phyloP scores from a whole-genome alignment of 2,888 invertebrate genomes.

The Exocentrus adspersus region DNA sequence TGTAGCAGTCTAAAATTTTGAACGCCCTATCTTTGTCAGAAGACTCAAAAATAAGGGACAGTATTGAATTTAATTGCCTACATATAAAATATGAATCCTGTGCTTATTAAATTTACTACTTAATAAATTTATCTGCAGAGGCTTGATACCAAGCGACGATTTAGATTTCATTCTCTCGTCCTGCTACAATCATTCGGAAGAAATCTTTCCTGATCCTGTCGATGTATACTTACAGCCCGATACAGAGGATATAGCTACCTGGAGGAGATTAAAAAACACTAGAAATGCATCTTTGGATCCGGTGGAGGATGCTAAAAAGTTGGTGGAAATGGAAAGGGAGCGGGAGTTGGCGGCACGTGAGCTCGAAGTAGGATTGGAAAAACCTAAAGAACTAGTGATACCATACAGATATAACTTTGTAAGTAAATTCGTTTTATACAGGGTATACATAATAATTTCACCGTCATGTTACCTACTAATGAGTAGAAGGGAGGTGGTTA shows the following conservation, averaged over 20 bases:
- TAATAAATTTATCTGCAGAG: conserved; percentile 11
- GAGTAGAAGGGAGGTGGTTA: too few species aligned
- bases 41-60: too few species aligned
- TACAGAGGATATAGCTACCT: conserved; percentile 70
- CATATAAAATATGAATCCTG: too few species aligned
- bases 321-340: not conserved
- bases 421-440: conserved; percentile 34
- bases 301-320: conserved; percentile 43
- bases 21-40: too few species aligned
- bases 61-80: too few species aligned
- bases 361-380: not conserved
- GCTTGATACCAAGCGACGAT: conserved; percentile 71
- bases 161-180: conserved; percentile 75
- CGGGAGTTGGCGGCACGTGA: not conserved
- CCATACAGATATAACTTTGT: conserved; percentile 55
- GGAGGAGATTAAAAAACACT: conserved; percentile 76
- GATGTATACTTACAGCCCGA: conserved; percentile 76
- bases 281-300: conserved; percentile 62
- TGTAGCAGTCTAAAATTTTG: too few species aligned
- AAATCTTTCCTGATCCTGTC: conserved; percentile 71
- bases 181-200: conserved; percentile 74
- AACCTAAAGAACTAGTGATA: conserved; percentile 29
- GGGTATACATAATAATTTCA: not conserved
- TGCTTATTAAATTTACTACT: not conserved
- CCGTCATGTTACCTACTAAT: too few species aligned